phyloP scores from a whole-genome alignment of 2,113 vertebrate genomes.

The Megalops atlanticus region DNA sequence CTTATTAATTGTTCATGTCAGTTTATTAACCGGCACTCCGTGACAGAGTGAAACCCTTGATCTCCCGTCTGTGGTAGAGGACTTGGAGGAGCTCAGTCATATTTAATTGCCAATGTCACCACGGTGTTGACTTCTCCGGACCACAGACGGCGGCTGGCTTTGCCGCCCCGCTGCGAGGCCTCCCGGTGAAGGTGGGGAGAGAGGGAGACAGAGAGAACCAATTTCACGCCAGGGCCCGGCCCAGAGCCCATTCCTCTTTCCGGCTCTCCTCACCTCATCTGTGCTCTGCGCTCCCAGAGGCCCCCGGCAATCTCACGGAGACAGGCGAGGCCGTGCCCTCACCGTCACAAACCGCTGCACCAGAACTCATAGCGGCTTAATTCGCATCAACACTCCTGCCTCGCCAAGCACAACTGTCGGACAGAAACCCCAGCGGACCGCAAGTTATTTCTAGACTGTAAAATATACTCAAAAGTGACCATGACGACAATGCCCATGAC shows the following conservation, averaged over 20 bases:
- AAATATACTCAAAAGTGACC: not conserved
- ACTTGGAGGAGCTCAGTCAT: too few species aligned
- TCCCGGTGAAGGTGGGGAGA: too few species aligned
- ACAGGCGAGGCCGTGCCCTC: not conserved
- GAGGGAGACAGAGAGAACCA: too few species aligned
- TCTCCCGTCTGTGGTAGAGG: too few species aligned
- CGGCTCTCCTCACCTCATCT: not conserved
- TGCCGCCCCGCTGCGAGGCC: too few species aligned
- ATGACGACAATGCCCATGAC: too few species aligned
- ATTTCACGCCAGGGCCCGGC: not conserved
- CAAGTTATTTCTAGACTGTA: not conserved
- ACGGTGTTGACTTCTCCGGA: too few species aligned
- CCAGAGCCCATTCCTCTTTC: not conserved
- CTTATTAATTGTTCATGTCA: too few species aligned
- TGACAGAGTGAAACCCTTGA: too few species aligned
- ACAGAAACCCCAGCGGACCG: not conserved
- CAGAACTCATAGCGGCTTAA: not conserved
- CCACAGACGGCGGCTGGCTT: too few species aligned
- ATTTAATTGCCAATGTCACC: too few species aligned
- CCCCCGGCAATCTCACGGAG: not conserved
- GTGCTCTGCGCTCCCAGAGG: not conserved
- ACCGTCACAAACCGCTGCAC: not conserved
- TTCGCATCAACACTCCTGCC: not conserved
- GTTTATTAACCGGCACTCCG: too few species aligned
- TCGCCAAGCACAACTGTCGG: not conserved